phyloP scores from a whole-genome alignment of 2,888 invertebrate species.

The Antitype chi region DNA sequence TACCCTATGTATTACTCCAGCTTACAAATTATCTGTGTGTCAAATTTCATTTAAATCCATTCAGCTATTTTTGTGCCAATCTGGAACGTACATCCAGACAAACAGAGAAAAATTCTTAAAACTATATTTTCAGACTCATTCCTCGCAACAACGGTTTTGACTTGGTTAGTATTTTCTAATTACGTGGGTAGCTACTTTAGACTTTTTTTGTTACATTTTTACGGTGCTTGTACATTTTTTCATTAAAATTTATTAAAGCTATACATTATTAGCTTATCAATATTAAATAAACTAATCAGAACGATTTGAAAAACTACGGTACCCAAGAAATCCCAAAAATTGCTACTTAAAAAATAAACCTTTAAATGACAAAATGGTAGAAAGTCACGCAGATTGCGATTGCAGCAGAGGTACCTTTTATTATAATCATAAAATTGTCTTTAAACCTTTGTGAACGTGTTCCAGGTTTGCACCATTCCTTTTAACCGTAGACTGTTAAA shows the following conservation, averaged over 20 bases:
- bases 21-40: too few relatives aligned
- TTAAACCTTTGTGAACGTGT: background rate
- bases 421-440: background rate
- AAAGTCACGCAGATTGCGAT: background rate
- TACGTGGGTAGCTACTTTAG: too few relatives aligned
- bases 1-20: too few relatives aligned
- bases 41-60: too few relatives aligned
- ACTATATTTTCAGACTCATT: too few relatives aligned
- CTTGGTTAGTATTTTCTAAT: too few relatives aligned
- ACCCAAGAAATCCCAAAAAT: background rate
- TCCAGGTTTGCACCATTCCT: background rate
- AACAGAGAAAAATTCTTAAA: too few relatives aligned
- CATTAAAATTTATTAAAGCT: background rate
- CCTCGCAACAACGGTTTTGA: too few relatives aligned
- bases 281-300: background rate
- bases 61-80: too few relatives aligned
- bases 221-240: background rate
- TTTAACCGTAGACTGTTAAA: slow-evolving; percentile 6
- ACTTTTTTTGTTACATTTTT: background rate
- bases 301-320: background rate
- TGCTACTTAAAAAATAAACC: background rate
- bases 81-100: too few relatives aligned
- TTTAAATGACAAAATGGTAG: background rate
- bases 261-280: background rate
- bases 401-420: too few relatives aligned